Evolutionary conservation across 2,113 vertebrate species (phyloP).

Genomic region (Anas platyrhynchos): DNA sequence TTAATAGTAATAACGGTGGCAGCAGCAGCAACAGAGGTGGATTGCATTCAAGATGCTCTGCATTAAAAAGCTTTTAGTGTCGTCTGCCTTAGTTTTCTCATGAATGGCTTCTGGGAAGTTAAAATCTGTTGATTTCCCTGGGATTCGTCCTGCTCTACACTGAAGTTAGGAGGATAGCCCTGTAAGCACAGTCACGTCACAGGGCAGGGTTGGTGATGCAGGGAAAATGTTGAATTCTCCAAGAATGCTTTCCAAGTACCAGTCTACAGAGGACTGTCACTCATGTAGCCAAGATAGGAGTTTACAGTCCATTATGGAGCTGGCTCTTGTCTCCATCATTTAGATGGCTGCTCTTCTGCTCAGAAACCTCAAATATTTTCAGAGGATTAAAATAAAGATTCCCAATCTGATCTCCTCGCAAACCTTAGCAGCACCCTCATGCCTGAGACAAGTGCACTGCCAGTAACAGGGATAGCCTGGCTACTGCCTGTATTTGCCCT

Average conservation of each 20-base stretch:
- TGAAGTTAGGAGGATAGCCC: not conserved
- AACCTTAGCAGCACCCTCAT: not conserved
- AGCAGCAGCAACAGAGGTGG: not conserved
- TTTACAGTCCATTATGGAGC: not conserved
- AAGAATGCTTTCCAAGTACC: not conserved
- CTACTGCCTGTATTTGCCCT: not conserved
- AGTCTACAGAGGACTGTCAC: not conserved
- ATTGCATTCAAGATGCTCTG: not conserved
- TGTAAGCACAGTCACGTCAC: fast-evolving
- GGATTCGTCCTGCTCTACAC: not conserved
- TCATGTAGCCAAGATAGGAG: not conserved
- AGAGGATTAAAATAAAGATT: not conserved
- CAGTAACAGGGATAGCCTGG: not conserved
- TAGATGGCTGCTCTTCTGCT: not conserved
- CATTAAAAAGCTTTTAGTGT: not conserved
- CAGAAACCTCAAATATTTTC: not conserved
- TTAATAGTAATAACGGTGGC: not conserved
- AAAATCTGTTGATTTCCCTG: not conserved
- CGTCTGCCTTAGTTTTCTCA: not conserved
- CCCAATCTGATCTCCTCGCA: not conserved
- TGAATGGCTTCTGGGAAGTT: not conserved
- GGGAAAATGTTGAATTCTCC: not conserved
- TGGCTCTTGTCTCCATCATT: not conserved
- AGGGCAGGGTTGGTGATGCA: not conserved
- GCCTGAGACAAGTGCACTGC: not conserved